phyloP scores from a whole-genome alignment of 2,797 vertebrate species.

The Telmatherina bonti region DNA sequence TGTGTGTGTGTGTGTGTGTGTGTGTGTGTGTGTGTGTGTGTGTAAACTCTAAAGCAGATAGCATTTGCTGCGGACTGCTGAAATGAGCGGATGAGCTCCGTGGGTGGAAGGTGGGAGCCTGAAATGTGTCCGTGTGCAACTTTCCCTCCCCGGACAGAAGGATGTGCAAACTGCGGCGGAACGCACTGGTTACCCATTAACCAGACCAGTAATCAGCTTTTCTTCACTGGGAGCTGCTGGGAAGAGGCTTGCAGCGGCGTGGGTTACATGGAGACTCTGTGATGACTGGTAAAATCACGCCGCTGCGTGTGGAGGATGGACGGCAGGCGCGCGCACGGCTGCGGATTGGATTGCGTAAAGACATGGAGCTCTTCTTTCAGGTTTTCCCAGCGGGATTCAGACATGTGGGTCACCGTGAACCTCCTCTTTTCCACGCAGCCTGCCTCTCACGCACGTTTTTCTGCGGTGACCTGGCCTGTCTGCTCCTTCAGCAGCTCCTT shows the following conservation, averaged over 20 bases:
- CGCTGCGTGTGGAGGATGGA: constrained; percentile 49
- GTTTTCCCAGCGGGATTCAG: constrained; percentile 25
- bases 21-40: constrained; percentile 51
- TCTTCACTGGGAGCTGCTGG: constrained; percentile 16
- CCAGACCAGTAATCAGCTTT: constrained; percentile 57
- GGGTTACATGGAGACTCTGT: constrained; percentile 42
- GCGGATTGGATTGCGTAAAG: constrained; percentile 63
- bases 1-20: constrained; percentile 47
- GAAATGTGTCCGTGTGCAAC: constrained; percentile 91
- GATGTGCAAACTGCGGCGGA: constrained; percentile 46
- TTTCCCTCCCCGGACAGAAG: constrained; percentile 74
- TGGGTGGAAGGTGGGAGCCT: constrained; percentile 86
- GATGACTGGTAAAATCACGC: constrained; percentile 61
- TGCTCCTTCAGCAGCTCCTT: too few species aligned
- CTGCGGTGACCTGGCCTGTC: too few species aligned
- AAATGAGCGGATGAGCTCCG: constrained; percentile 79
- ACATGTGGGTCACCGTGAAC: constrained; percentile 54
- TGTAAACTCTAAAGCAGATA: constrained; percentile 85
- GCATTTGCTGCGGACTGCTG: constrained; percentile 80
- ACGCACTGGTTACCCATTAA: constrained; percentile 72
- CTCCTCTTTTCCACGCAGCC: constrained; percentile 25
- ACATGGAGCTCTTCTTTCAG: not conserved
- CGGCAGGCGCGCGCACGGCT: constrained; percentile 55
- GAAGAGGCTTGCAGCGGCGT: constrained; percentile 15
- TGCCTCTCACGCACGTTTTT: not conserved